Conservation (phyloP, 1,140 invertebrate species). For the Trissolcus basalis region DNA sequence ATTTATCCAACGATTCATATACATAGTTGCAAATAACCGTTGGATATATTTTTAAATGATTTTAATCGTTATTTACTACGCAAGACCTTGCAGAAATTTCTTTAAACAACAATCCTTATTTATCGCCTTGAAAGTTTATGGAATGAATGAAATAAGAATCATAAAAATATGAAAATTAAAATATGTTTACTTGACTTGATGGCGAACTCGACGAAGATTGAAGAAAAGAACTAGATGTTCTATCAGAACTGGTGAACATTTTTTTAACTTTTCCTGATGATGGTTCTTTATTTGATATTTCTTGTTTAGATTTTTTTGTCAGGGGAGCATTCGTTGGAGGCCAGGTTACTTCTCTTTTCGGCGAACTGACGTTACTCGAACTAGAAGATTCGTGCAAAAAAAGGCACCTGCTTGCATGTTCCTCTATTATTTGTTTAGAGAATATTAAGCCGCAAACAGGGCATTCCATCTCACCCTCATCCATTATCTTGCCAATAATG, state of each 20-base stretch:
- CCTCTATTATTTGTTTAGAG: constrained; percentile 76
- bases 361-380: constrained; percentile 4
- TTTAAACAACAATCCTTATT: too few relatives aligned
- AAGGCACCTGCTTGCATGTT: constrained; percentile 82
- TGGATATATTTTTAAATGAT: too few relatives aligned
- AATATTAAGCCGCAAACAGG: constrained; percentile 78
- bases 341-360: constrained; percentile 26
- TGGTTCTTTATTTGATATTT: not conserved
- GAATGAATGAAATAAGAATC: too few relatives aligned
- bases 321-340: constrained; percentile 22
- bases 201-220: too few relatives aligned
- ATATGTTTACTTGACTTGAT: too few relatives aligned
- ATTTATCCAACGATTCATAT: too few relatives aligned
- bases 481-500: constrained; percentile 13
- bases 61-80: too few relatives aligned
- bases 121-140: too few relatives aligned
- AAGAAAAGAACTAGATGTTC: too few relatives aligned
- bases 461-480: constrained; percentile 68
- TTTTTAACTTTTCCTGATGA: not conserved
- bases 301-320: constrained; percentile 7
- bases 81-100: too few relatives aligned
- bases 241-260: not conserved
- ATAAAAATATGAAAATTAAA: too few relatives aligned
- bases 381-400: constrained; percentile 78
- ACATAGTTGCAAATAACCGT: too few relatives aligned